Percentiles rank a stretch among this genome's conserved stretches.
Conservation (phyloP, 2,888 invertebrate genomes). For the Eupithecia subumbrata region DNA sequence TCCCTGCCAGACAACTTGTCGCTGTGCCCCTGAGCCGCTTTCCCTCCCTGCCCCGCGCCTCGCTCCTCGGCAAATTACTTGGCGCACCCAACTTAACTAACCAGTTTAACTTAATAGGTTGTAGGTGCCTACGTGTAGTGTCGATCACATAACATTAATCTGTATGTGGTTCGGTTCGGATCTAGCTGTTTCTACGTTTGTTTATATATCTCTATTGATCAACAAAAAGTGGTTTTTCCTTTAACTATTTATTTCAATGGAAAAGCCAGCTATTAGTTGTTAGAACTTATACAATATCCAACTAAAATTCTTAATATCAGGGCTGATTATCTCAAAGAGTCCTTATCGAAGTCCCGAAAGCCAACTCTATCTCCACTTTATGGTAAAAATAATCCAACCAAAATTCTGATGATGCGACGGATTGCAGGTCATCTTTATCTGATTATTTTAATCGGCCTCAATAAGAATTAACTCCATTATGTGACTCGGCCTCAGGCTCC, state of each 20-base stretch:
- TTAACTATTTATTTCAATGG: background rate
- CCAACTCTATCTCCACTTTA: background rate
- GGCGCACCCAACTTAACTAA: constrained; percentile 66
- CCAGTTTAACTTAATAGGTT: constrained; percentile 57
- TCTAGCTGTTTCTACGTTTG: background rate
- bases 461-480: background rate
- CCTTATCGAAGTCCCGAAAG: background rate
- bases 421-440: background rate
- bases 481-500: background rate
- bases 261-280: background rate
- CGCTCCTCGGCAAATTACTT: constrained; percentile 60
- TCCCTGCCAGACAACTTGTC: constrained; percentile 82
- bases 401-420: background rate
- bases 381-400: background rate
- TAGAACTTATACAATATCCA: background rate
- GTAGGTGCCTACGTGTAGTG: constrained; percentile 44
- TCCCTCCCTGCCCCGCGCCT: constrained; percentile 48
- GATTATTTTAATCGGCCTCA: background rate
- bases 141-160: constrained; percentile 34
- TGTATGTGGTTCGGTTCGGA: constrained; percentile 5
- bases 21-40: constrained; percentile 65
- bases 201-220: background rate
- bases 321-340: background rate
- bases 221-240: background rate
- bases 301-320: background rate